These are phyloP conservation scores for Eristalinus sepulchralis DNA, from an alignment of 2,888 invertebrate species.

Conservation along the genomic window DNA sequence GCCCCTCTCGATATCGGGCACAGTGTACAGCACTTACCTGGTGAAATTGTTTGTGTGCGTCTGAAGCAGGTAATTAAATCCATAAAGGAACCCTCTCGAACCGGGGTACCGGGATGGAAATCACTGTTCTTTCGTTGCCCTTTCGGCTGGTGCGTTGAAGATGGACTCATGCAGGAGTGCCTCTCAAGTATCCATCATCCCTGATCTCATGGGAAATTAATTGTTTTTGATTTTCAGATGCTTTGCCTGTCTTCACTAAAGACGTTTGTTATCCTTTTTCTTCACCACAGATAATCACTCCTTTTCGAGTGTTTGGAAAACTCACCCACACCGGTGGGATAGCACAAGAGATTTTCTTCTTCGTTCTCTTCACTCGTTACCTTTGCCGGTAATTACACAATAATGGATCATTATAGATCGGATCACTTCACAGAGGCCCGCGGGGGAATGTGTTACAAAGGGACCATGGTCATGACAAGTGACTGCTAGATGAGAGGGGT, in stretches of 20 bases:
- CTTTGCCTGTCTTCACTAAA: background rate
- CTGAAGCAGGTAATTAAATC: slow-evolving; percentile 69
- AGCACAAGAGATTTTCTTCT: background rate
- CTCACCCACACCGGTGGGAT: slow-evolving; percentile 41
- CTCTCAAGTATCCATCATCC: slow-evolving; percentile 69
- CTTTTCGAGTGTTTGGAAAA: slow-evolving; percentile 38
- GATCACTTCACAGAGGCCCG: slow-evolving; percentile 14
- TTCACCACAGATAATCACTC: slow-evolving; percentile 17
- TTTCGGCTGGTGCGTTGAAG: slow-evolving; percentile 35
- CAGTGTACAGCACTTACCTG: slow-evolving; percentile 41
- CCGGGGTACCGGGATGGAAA: background rate
- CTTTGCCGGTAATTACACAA: slow-evolving; percentile 55
- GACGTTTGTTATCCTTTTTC: slow-evolving; percentile 49
- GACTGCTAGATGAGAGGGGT: background rate
- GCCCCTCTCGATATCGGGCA: no score
- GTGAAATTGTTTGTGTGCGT: slow-evolving; percentile 64
- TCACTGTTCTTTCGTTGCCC: slow-evolving; percentile 24
- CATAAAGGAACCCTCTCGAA: slow-evolving; percentile 58
- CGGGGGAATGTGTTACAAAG: background rate
- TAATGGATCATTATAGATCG: slow-evolving; percentile 43
- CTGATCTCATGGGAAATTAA: slow-evolving; percentile 70
- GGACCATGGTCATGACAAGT: slow-evolving; percentile 3
- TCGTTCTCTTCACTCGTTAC: slow-evolving; percentile 39
- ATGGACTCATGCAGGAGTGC: slow-evolving; percentile 50
- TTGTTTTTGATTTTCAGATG: slow-evolving; percentile 35